Conservation (phyloP, 2,888 invertebrate genomes). For the Phaonia tiefii region DNA sequence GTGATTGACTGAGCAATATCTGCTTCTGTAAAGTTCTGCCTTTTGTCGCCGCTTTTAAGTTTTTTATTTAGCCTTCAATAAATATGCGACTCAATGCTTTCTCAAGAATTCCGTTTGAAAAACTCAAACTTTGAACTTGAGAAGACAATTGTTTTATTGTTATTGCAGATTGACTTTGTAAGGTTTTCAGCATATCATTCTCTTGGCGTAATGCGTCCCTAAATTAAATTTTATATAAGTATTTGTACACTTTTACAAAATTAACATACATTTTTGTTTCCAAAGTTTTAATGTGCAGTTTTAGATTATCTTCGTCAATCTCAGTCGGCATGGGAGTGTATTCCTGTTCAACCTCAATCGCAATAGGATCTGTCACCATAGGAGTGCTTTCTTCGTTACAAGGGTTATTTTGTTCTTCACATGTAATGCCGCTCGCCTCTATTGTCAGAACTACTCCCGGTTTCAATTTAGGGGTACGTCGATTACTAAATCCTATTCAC, state of each 20-base stretch:
- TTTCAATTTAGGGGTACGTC: conserved; percentile 35
- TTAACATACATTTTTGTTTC: conserved; percentile 31
- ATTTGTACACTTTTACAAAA: conserved; percentile 25
- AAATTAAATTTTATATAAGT: conserved; percentile 16
- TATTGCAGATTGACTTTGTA: conserved; percentile 1
- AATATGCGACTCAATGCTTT: conserved; percentile 28
- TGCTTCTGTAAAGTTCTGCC: too few relatives aligned
- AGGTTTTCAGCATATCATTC: conserved; percentile 31
- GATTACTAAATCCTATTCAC: conserved; percentile 44
- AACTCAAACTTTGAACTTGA: conserved; percentile 11
- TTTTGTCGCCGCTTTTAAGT: conserved; percentile 36
- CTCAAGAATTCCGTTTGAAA: conserved; percentile 15
- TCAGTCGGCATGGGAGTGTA: conserved; percentile 13
- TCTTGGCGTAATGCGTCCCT: conserved; percentile 35
- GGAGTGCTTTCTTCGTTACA: conserved; percentile 5
- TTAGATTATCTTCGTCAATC: conserved; percentile 4
- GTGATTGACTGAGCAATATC: too few relatives aligned
- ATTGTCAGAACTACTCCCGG: conserved; percentile 20
- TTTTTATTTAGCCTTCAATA: conserved; percentile 34
- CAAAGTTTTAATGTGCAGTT: background rate
- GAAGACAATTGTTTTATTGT: conserved; percentile 29
- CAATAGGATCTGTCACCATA: background rate
- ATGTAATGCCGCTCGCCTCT: background rate
- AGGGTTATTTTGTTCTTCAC: background rate
- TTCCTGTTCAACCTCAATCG: conserved; percentile 19